These are phyloP conservation scores for Callospermophilus lateralis DNA, from an alignment of 2,113 vertebrate species.

Conservation along the genomic window DNA sequence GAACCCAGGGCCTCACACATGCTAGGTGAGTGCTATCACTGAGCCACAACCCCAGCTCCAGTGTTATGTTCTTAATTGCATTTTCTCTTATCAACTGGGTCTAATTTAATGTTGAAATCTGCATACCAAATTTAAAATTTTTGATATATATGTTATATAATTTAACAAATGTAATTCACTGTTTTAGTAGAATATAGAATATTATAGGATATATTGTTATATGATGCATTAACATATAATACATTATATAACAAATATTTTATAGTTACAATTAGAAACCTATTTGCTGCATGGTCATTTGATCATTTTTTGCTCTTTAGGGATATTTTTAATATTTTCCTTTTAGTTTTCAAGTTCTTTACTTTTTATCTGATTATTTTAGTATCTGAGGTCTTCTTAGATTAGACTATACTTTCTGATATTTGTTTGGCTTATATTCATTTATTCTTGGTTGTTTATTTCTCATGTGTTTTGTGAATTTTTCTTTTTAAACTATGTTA, in stretches of 20 bases:
- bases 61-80: background rate
- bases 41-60: too few species aligned
- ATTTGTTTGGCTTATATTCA: slow-evolving; percentile 38
- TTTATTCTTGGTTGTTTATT: slow-evolving; percentile 22
- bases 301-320: background rate
- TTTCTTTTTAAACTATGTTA: slow-evolving; percentile 13
- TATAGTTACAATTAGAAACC: background rate
- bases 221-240: background rate
- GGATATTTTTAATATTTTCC: background rate
- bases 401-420: slow-evolving; percentile 4
- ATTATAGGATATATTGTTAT: background rate
- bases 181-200: too few species aligned
- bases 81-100: background rate
- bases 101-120: slow-evolving; percentile 20
- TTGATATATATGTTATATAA: background rate
- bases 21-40: too few species aligned
- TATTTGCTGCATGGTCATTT: slow-evolving; percentile 12
- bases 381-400: background rate
- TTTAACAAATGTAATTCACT: too few species aligned
- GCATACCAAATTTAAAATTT: slow-evolving; percentile 5
- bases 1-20: too few species aligned
- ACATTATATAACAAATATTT: background rate
- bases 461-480: slow-evolving; percentile 11
- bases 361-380: slow-evolving; percentile 3
- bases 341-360: slow-evolving; percentile 13